These are phyloP conservation scores for Heterotis niloticus DNA, from an alignment of 2,113 vertebrate species.

Conservation along the genomic window DNA sequence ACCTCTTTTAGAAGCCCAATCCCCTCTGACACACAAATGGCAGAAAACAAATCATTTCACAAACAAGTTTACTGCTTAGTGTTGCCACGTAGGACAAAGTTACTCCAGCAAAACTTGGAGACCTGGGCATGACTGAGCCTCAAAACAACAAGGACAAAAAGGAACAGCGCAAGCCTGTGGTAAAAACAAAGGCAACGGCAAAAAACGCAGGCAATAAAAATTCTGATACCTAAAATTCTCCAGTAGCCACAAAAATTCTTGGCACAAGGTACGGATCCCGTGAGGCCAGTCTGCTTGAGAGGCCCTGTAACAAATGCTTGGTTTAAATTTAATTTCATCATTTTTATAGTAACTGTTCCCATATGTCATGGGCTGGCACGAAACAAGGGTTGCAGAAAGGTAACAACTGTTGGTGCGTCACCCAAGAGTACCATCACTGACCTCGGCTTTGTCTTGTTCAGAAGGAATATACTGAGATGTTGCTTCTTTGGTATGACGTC, in stretches of 20 bases:
- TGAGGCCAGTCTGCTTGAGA: conserved; percentile 32
- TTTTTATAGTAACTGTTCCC: conserved; percentile 34
- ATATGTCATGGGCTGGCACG: conserved; percentile 19
- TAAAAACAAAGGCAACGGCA: conserved; percentile 39
- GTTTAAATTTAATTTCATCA: conserved; percentile 40
- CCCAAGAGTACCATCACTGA: background rate
- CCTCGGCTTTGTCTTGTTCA: background rate
- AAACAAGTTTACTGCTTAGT: conserved; percentile 38
- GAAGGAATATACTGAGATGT: background rate
- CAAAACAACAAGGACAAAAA: conserved; percentile 36
- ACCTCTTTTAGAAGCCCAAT: conserved; percentile 30
- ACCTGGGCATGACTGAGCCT: conserved; percentile 45
- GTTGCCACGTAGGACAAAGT: conserved; percentile 27
- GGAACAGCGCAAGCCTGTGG: conserved; percentile 32
- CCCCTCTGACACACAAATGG: conserved; percentile 24
- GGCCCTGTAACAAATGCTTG: conserved; percentile 35
- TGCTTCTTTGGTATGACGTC: background rate
- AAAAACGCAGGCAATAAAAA: conserved; percentile 37
- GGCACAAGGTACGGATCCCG: conserved; percentile 22
- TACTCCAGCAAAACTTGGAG: conserved; percentile 36
- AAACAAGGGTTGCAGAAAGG: background rate
- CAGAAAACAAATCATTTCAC: conserved; percentile 35
- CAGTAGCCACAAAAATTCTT: conserved; percentile 37
- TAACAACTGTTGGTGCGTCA: background rate
- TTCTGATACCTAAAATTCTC: conserved; percentile 51